Evolutionary conservation across 2,888 invertebrate genomes (phyloP), one percentile per base, ranked within the genome.

Genomic region (Fissipunctia ypsillon): DNA sequence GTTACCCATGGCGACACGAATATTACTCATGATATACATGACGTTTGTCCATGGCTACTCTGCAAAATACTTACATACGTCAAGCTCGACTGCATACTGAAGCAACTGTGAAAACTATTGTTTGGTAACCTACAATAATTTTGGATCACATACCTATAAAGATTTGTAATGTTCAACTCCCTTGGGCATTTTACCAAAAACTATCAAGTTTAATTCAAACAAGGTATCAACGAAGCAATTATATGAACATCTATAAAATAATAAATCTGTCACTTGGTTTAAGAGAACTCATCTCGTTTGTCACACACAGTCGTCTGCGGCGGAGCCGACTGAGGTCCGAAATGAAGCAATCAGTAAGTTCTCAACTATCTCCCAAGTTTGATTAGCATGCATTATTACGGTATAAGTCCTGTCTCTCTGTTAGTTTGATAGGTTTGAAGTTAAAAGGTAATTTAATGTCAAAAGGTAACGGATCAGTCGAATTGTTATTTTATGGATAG

Each of bases 271-370:
- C 64, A 59, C 31, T 57, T 50, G 35, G n/a, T 48, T 54, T 10
- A 22, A n/a, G 41, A 80, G 61, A 67, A 31, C 45, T 76, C 64
- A 68, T 81, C 45, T 16, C n/a, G 38, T 31, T 65, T 65, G 72
- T 71, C 77, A 71, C 28, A 52, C 64, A 41, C 80, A 76, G 63
- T 14, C 38, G 67, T 61, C 81, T 81, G 67, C 64, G 1, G 25
- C 14, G 52, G 69, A 70, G 59, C 43, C 16, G 50, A 56, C 31
- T 72, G 59, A 22, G 45, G 22, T 35, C 56, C 48, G n/a, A 68
- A 76, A 45, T 45, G 35, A 76, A 65, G 79, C 50, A 76, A 80
- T 80, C 71, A 81, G 48, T 48, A 28, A 76, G 64, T 81, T 80
- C 12, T 28, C 56, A 72, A 76, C 81, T 65, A 72, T 9, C 81